These are phyloP conservation scores for Phortica variegata DNA, from an alignment of 1,140 invertebrate species.

Conservation along the genomic window DNA sequence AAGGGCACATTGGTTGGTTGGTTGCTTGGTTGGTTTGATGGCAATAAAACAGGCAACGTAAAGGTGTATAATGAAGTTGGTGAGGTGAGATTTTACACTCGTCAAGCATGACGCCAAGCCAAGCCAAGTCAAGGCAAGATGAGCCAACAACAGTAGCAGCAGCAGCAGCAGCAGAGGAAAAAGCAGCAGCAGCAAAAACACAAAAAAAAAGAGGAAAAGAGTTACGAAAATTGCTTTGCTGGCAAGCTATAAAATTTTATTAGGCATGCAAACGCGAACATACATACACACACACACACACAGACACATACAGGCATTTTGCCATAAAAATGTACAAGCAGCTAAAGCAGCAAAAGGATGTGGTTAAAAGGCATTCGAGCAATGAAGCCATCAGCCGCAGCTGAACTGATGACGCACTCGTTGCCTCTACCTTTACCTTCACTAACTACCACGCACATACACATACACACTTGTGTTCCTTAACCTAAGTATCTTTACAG, in stretches of 20 bases:
- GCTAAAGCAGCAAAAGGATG: neutral
- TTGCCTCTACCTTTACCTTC: too few species aligned
- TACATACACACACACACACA: neutral
- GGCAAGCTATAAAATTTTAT: constrained; percentile 53
- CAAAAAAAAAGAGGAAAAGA: constrained; percentile 20
- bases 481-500: too few species aligned
- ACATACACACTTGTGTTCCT: too few species aligned
- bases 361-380: too few species aligned
- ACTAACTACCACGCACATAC: constrained; percentile 8
- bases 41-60: constrained; percentile 18
- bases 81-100: too few species aligned
- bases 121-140: neutral
- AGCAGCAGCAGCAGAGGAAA: constrained; percentile 7
- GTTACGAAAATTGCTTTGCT: constrained; percentile 51
- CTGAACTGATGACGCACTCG: too few species aligned
- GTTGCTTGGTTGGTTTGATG: too few species aligned
- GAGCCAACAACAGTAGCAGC: neutral
- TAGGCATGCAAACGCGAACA: constrained; percentile 27
- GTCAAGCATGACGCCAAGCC: too few species aligned
- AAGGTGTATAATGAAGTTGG: too few species aligned
- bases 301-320: too few species aligned
- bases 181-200: constrained; percentile 1
- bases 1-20: too few species aligned
- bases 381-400: neutral
- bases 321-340: neutral